Evolutionary conservation across 1,140 invertebrate species (phyloP).

Genomic region (Drosophila ogumai): DNA sequence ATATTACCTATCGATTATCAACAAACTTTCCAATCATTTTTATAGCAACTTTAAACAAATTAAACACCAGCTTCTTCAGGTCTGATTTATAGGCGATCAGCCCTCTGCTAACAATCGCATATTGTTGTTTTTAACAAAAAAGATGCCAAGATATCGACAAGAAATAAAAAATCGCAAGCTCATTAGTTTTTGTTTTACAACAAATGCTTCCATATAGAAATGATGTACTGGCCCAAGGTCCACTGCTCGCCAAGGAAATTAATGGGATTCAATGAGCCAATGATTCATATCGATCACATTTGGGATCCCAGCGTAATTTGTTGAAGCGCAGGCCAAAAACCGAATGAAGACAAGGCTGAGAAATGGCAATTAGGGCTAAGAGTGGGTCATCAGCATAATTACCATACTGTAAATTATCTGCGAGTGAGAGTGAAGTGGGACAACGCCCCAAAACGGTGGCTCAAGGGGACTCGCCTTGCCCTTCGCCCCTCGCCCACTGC

Average conservation of each 20-base stretch:
- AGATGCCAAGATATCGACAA: constrained; percentile 44
- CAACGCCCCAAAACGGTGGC: constrained; percentile 72
- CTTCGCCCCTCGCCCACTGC: constrained; percentile 11
- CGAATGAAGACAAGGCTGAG: constrained; percentile 57
- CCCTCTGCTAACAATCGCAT: constrained; percentile 41
- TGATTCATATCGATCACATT: constrained; percentile 56
- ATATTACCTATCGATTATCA: constrained; percentile 18
- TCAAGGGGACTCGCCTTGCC: constrained; percentile 29
- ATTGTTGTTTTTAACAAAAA: constrained; percentile 24
- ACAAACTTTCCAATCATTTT: constrained; percentile 25
- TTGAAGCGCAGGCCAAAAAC: constrained; percentile 20
- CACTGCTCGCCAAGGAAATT: constrained; percentile 34
- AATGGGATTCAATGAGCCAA: constrained; percentile 50
- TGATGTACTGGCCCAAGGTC: constrained; percentile 60
- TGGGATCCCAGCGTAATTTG: constrained; percentile 51
- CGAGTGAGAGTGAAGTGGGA: constrained; percentile 39
- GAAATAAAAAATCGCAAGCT: constrained; percentile 62
- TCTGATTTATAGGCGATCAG: constrained; percentile 29
- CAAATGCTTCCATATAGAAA: constrained; percentile 46
- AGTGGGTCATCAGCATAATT: constrained; percentile 64
- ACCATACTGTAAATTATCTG: constrained; percentile 63
- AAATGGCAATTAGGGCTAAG: constrained; percentile 56
- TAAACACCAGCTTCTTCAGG: background rate
- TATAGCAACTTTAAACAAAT: background rate
- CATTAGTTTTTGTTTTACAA: constrained; percentile 62